Base-by-base conservation (phyloP, 53 echinoderm and acorn worm species). In the Antedon mediterranea region DNA sequence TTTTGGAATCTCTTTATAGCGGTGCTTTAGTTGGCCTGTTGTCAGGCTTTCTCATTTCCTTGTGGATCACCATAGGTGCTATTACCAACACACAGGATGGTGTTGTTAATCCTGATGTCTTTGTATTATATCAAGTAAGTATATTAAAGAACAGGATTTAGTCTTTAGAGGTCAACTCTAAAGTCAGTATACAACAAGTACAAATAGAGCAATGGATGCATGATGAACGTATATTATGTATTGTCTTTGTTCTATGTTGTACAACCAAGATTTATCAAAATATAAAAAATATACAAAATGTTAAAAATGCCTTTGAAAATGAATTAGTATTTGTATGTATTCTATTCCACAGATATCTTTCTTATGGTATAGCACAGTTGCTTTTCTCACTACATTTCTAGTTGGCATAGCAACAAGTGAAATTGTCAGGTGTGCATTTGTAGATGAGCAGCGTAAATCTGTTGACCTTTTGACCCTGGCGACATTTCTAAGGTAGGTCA, bases 311-410 rank as follows among this genome's bases (percentile, higher is more conserved):
- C 34, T 32, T 18, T 0, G 5, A 5, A n/a, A n/a, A n/a, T n/a
- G n/a, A n/a, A 6, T 72, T 30, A 72, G 29, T 8, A 72, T 32
- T 26, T 77, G 3, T 34, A 9, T 34, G 11, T 29, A 1, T 72
- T 70, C 31, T 84, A 37, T 71, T 29, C 32, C 80, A n/a, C 75
- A 97, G 97, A 74, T 97, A 7, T 97, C 97, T 20, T 97, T 97
- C 81, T 87, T 97, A 88, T 97, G 97, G 97, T 97, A 97, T 74
- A 91, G 97, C 43, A 80, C 85, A 31, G 83, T 88, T 28, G 75
- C 89, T 34, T 89, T 87, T 31, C 27, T 86, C 13, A 90, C 87
- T 32, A 97, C 97, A 28, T 78, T 97, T 74, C 14, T 97, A 0
- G 78, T 92, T 0, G 97, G 97, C 30, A 43, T 92, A 33, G 78